phyloP scores from a whole-genome alignment of 2,113 vertebrate genomes.

The Lampris incognitus region DNA sequence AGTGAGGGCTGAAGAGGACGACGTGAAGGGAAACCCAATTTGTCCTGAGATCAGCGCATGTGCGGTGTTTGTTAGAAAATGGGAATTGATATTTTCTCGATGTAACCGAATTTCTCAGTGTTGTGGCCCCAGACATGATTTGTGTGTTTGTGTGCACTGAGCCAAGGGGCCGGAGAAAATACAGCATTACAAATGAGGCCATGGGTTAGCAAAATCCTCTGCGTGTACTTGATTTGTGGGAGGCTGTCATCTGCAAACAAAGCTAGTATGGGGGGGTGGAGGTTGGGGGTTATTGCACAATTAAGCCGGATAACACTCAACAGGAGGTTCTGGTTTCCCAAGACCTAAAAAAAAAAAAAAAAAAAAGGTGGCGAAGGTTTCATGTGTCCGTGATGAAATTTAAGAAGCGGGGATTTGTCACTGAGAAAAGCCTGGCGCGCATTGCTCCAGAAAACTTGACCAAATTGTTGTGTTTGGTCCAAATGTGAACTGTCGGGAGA shows the following conservation, averaged over 20 bases:
- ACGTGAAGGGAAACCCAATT: slow-evolving; percentile 1
- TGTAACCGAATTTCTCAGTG: background rate
- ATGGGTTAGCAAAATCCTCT: slow-evolving; percentile 62
- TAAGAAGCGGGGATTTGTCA: too few species aligned
- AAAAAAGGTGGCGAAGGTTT: too few species aligned
- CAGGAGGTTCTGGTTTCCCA: background rate
- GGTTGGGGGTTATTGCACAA: slow-evolving; percentile 10
- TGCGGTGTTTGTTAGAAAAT: background rate
- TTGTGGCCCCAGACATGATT: slow-evolving; percentile 5
- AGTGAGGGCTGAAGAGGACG: slow-evolving; percentile 1
- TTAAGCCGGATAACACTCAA: slow-evolving; percentile 37
- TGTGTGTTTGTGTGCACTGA: slow-evolving; percentile 24
- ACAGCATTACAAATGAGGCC: slow-evolving; percentile 54
- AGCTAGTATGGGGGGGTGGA: slow-evolving; percentile 7
- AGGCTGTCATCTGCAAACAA: slow-evolving; percentile 38
- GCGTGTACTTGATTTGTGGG: slow-evolving; percentile 43
- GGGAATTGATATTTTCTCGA: background rate
- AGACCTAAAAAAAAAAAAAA: slow-evolving; percentile 27
- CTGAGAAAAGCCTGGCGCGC: too few species aligned
- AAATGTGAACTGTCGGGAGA: too few species aligned
- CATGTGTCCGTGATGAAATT: too few species aligned
- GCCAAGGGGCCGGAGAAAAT: slow-evolving; percentile 52
- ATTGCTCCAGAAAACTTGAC: too few species aligned
- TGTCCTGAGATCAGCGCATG: background rate
- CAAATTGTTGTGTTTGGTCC: too few species aligned